phyloP scores from a whole-genome alignment of 1,140 invertebrate species.

The Drosophila teissieri region DNA sequence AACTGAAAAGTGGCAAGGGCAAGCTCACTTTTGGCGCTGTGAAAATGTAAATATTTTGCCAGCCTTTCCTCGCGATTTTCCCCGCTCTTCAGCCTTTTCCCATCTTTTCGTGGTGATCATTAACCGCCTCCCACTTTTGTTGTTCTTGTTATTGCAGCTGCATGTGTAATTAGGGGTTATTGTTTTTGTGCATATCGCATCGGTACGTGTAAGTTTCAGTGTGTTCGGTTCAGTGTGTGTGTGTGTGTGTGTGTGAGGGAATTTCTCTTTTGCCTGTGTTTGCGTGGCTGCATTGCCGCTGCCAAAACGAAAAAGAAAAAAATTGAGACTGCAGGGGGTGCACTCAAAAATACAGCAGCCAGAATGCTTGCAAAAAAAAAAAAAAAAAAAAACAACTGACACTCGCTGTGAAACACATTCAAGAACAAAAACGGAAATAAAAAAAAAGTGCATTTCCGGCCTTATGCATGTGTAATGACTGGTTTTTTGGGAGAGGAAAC shows the following conservation, averaged over 20 bases:
- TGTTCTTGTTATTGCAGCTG: conserved; percentile 24
- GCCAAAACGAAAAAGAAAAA: conserved; percentile 38
- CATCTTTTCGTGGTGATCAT: conserved; percentile 42
- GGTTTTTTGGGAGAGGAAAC: not conserved
- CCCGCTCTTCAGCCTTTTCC: conserved; percentile 4
- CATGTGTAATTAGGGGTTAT: conserved; percentile 46
- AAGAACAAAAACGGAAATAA: conserved; percentile 7
- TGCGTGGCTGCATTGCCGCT: conserved; percentile 31
- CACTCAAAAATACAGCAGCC: conserved; percentile 38
- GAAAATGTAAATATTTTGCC: conserved; percentile 64
- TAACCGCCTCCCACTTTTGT: conserved; percentile 2
- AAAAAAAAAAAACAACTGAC: conserved; percentile 36
- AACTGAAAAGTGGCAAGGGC: not conserved
- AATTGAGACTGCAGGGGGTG: conserved; percentile 6
- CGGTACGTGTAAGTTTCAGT: not conserved
- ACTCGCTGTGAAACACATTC: conserved; percentile 10
- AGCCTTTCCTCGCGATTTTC: conserved; percentile 27
- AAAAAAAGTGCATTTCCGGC: conserved; percentile 41
- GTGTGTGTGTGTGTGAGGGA: conserved; percentile 1
- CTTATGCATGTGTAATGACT: conserved; percentile 46
- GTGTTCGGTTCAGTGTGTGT: too few species aligned
- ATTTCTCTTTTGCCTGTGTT: not conserved
- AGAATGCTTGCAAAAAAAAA: conserved; percentile 51
- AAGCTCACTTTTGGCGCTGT: conserved; percentile 37
- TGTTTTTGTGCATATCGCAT: conserved; percentile 37